These are phyloP conservation scores for Ursus arctos DNA, from an alignment of 2,113 vertebrate species.

Conservation along the genomic window DNA sequence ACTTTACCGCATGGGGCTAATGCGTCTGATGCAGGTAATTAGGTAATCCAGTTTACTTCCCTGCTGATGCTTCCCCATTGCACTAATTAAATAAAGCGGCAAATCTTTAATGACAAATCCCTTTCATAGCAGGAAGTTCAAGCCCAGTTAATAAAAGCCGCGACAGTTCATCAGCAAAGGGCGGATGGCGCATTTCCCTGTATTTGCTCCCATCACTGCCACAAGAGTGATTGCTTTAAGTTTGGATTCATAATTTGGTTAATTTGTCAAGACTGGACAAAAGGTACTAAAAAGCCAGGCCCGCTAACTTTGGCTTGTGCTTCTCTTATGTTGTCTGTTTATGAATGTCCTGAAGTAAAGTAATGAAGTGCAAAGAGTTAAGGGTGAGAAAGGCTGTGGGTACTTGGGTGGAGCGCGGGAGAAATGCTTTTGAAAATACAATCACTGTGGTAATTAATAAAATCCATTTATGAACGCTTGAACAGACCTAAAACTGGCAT, in stretches of 20 bases:
- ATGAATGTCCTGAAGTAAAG: background rate
- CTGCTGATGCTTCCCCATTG: background rate
- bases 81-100: slow-evolving; percentile 49
- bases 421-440: slow-evolving; percentile 33
- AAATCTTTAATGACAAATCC: slow-evolving; percentile 45
- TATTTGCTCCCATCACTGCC: background rate
- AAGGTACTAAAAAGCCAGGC: background rate
- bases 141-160: slow-evolving; percentile 25
- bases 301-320: background rate
- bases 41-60: background rate
- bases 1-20: background rate
- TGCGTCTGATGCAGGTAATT: slow-evolving; percentile 53
- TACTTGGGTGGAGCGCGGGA: background rate
- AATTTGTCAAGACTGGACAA: slow-evolving; percentile 5
- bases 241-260: background rate
- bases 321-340: background rate
- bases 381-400: background rate
- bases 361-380: background rate
- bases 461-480: background rate
- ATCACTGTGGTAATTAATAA: background rate
- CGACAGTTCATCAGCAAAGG: background rate
- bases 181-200: background rate
- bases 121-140: slow-evolving; percentile 39
- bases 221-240: background rate
- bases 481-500: background rate